A percentile compares a stretch with the other conserved stretches of the same genome.
These are phyloP conservation scores for Pycnonotus jocosus DNA, from an alignment of 2,113 vertebrate species.

Conservation along the genomic window DNA sequence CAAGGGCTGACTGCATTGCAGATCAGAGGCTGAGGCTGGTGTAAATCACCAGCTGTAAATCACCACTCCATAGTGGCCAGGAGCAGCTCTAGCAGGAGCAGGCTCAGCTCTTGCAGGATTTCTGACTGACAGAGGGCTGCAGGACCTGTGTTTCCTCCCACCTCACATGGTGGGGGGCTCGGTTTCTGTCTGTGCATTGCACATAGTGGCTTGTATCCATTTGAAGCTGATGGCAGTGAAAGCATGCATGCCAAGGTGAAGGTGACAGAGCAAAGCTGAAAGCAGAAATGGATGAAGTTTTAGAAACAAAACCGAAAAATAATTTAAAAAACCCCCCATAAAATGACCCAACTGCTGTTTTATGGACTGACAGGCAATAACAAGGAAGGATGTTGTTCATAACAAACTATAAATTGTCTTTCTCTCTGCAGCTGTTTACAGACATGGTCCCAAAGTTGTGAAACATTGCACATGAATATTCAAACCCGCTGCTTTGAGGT, in stretches of 20 bases:
- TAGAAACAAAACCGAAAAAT: background rate
- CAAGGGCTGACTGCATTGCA: rapidly evolving
- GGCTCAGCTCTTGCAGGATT: background rate
- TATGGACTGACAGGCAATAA: background rate
- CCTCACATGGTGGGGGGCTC: background rate
- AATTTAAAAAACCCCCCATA: background rate
- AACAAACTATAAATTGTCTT: background rate
- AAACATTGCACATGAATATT: background rate
- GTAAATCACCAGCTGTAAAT: background rate
- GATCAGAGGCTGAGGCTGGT: background rate
- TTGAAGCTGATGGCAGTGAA: background rate
- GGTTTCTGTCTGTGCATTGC: rapidly evolving
- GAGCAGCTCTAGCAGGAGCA: background rate
- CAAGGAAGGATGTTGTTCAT: background rate
- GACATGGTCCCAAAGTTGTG: background rate
- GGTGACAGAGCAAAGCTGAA: background rate
- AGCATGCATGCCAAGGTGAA: background rate
- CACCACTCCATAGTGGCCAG: background rate
- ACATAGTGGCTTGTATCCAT: rapidly evolving
- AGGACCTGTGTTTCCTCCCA: background rate
- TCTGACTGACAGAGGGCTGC: background rate
- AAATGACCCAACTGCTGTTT: background rate
- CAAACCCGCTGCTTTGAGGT: background rate
- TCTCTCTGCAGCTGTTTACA: background rate
- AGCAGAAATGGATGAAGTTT: background rate